Evolutionary conservation across 92 coral and sea anemone genomes (phyloP).

Genomic region (Anthopleura xanthogrammica): DNA sequence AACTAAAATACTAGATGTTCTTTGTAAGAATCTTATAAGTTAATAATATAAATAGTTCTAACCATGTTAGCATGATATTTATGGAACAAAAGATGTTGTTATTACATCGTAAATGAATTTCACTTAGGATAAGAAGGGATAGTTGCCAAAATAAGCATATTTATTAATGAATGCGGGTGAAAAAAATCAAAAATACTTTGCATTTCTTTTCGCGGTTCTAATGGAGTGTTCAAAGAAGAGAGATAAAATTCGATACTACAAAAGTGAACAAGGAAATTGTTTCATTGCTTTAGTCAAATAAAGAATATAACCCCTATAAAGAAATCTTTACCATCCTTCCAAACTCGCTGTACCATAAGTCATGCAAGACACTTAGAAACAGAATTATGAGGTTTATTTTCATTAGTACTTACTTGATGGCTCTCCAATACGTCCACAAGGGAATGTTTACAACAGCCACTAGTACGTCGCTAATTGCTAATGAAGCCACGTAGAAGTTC

Average conservation of each 20-base stretch:
- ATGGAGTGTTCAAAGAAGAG: neutral
- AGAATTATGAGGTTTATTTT: neutral
- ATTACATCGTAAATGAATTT: neutral
- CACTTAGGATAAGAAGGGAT: neutral
- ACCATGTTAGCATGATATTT: neutral
- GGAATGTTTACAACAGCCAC: conserved; percentile 76
- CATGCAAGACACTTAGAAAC: neutral
- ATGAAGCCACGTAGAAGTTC: conserved; percentile 80
- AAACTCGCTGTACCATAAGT: neutral
- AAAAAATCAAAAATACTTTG: no score
- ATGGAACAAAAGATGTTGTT: neutral
- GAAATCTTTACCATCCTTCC: neutral
- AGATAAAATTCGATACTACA: neutral
- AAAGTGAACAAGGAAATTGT: neutral
- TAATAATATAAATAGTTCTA: neutral
- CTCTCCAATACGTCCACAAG: conserved; percentile 68
- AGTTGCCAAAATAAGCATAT: neutral
- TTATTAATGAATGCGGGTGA: neutral
- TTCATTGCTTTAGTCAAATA: neutral
- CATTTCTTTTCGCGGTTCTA: neutral
- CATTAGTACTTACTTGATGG: conserved; percentile 36
- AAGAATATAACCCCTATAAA: neutral
- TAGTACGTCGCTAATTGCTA: conserved; percentile 79
- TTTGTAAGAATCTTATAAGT: neutral
- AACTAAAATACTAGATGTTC: neutral